Conservation (phyloP, 2,113 vertebrate genomes). For the Aplodontia rufa region DNA sequence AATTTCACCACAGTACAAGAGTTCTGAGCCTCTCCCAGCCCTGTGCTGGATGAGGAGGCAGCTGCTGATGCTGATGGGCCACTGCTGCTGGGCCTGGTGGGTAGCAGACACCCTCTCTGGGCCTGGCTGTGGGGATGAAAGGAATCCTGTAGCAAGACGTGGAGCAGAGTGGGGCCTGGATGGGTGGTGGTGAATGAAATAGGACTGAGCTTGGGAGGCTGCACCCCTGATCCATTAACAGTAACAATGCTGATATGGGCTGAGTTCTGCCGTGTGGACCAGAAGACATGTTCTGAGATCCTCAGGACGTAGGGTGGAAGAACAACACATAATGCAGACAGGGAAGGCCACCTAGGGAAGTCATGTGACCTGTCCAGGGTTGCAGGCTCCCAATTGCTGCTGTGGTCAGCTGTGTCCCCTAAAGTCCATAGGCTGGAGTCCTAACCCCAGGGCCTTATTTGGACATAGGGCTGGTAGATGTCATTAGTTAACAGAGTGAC, state of each 20-base stretch:
- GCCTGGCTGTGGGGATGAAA: not conserved
- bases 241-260: too few species aligned
- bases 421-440: not conserved
- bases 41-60: not conserved
- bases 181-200: not conserved
- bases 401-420: too few species aligned
- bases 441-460: not conserved
- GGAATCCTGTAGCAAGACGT: not conserved
- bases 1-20: constrained; percentile 49
- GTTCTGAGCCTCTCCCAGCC: not conserved
- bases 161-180: not conserved
- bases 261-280: too few species aligned
- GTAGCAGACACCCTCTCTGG: not conserved
- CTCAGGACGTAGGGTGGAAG: not conserved
- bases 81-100: not conserved
- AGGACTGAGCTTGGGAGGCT: too few species aligned
- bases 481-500: not conserved
- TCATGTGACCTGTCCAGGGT: not conserved
- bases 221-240: not conserved
- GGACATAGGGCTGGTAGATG: not conserved
- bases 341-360: not conserved
- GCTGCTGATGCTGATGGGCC: fast-evolving
- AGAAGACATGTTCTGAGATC: not conserved
- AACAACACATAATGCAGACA: not conserved
- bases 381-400: too few species aligned